These are phyloP conservation scores for Anodontia alba DNA, from an alignment of 2,888 invertebrate genomes.

Conservation along the genomic window DNA sequence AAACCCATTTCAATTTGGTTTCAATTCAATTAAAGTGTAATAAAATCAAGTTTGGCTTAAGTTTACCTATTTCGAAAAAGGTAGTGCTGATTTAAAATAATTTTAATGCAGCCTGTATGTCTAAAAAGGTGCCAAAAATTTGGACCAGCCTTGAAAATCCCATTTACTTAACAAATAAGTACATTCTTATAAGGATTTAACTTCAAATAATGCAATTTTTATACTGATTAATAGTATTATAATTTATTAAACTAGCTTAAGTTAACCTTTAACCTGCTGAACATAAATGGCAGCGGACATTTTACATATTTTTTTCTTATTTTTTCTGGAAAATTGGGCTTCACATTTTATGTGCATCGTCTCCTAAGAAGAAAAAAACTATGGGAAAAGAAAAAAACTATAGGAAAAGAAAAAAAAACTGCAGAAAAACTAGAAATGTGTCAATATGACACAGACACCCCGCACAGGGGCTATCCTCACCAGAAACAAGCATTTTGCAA, in stretches of 20 bases:
- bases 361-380: no score
- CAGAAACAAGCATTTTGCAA: no score
- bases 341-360: no score
- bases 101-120: neutral
- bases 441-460: no score
- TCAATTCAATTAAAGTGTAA: neutral
- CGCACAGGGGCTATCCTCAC: no score
- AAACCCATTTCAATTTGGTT: neutral
- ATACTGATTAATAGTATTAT: conserved; percentile 3
- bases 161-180: neutral
- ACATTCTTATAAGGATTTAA: conserved; percentile 8
- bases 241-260: neutral
- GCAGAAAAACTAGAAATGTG: no score
- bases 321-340: no score
- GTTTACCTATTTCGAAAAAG: neutral
- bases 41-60: neutral
- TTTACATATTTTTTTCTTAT: no score
- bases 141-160: conserved; percentile 7
- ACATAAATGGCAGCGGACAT: no score
- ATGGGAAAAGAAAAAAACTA: no score
- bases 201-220: conserved; percentile 6
- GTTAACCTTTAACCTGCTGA: no score
- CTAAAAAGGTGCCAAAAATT: neutral
- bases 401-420: no score
- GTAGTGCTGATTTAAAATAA: neutral